Conservation (phyloP, 2,113 vertebrate genomes). For the Piprites chloris region DNA sequence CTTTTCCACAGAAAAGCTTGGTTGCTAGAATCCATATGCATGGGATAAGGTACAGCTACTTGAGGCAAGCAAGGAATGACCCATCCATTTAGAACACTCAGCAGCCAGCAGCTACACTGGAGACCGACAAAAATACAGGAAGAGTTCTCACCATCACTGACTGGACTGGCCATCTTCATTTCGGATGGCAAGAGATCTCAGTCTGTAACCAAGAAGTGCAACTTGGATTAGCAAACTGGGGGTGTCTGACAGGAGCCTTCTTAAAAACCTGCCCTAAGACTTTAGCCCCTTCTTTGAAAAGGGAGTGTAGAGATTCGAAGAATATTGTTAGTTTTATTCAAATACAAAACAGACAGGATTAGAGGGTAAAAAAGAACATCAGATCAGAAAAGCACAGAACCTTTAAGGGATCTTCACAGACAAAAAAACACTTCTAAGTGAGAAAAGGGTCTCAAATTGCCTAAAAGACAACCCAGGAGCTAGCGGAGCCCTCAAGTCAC, state of each 20-base stretch:
- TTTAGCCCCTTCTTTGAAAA: neutral
- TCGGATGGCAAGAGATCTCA: conserved; percentile 53
- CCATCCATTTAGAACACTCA: neutral
- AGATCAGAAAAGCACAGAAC: neutral
- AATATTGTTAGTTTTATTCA: neutral
- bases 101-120: neutral
- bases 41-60: neutral
- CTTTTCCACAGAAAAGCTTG: neutral
- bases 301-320: neutral
- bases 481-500: neutral
- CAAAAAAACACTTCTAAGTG: neutral
- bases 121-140: neutral
- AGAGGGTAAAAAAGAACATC: neutral
- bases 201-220: conserved; percentile 59
- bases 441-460: neutral
- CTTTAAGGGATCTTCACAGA: neutral
- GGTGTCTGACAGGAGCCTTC: neutral
- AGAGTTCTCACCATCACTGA: conserved; percentile 58
- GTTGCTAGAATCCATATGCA: neutral
- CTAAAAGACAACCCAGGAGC: neutral
- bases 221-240: neutral
- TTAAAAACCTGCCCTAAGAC: neutral
- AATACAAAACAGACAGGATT: neutral
- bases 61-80: neutral
- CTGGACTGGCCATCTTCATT: conserved; percentile 58